A percentile compares a stretch with the other conserved stretches of the same genome.
These are phyloP conservation scores for Dendronephthya gigantea DNA, from an alignment of 64 coral and sea anemone species.

Conservation along the genomic window DNA sequence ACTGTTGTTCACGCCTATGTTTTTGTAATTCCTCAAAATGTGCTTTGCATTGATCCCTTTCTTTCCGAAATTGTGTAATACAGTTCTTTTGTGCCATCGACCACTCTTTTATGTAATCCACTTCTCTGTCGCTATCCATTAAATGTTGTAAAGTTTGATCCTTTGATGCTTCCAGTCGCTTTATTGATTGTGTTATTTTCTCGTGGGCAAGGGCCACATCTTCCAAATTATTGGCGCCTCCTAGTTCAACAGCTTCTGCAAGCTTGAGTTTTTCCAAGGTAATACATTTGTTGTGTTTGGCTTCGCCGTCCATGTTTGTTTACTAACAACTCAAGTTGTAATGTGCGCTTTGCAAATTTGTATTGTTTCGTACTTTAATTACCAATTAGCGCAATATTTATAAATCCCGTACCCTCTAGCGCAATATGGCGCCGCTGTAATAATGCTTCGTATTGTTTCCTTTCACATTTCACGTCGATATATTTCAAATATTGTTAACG, in stretches of 20 bases:
- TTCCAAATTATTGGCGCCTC: no score
- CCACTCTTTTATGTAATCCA: not conserved
- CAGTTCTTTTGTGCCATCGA: not conserved
- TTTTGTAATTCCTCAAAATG: no score
- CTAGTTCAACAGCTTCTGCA: no score
- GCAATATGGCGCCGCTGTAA: not conserved
- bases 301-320: no score
- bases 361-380: no score
- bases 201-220: not conserved
- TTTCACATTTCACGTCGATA: not conserved
- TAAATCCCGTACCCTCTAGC: not conserved
- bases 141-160: not conserved
- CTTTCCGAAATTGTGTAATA: no score
- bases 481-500: not conserved
- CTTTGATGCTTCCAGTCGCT: not conserved
- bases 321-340: no score
- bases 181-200: not conserved
- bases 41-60: no score
- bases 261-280: no score
- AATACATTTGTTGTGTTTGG: no score
- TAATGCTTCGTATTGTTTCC: not conserved
- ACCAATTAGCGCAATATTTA: no score
- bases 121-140: not conserved
- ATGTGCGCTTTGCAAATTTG: no score
- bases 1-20: not conserved